Evolutionary conservation across 2,797 vertebrate species (phyloP), one percentile per base, ranked within the genome.

Genomic region (Synanceia verrucosa): DNA sequence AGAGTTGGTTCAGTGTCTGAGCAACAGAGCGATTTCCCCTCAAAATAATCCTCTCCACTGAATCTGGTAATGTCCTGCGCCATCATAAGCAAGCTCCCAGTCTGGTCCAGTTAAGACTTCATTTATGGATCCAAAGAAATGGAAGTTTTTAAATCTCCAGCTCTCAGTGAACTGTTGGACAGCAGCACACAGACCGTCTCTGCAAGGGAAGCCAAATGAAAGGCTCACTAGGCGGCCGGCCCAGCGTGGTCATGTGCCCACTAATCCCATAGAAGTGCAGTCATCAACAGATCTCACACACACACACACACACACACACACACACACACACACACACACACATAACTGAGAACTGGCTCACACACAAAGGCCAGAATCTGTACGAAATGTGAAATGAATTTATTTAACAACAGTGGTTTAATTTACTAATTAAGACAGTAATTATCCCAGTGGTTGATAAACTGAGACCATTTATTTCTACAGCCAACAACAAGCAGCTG

Each of bases 1-100:
- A 91, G 85, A 6, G 91, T 88, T n/a, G n/a, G n/a, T 4, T 92
- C 90, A 0, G 93, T 91, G 4, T 94, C 90, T 52, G 79, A 86
- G 13, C 87, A 93, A 66, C 69, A 77, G 19, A 58, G 13, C 3
- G 85, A 66, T 21, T 55, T 74, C 44, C 62, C 78, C 18, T 82
- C 86, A 24, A 74, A 81, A 61, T 24, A 77, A 41, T 85, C 83
- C 69, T 82, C 83, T 60, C 56, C 87, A 19, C 55, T 60, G n/a
- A 77, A 65, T 67, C 55, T 76, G 63, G 59, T 64, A 7, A 74
- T 8, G 39, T 89, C 87, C 80, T 80, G 83, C 11, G 73, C 88
- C 91, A 90, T 91, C 62, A 29, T 73, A 41, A 61, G 53, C 34
- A 6, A 69, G 37, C 39, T 82, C 33, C 33, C 31, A 14, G 71